Percentiles rank a stretch among this genome's conserved stretches.
phyloP scores from a whole-genome alignment of 2,888 invertebrate genomes.

The Gasteruption jaculator region DNA sequence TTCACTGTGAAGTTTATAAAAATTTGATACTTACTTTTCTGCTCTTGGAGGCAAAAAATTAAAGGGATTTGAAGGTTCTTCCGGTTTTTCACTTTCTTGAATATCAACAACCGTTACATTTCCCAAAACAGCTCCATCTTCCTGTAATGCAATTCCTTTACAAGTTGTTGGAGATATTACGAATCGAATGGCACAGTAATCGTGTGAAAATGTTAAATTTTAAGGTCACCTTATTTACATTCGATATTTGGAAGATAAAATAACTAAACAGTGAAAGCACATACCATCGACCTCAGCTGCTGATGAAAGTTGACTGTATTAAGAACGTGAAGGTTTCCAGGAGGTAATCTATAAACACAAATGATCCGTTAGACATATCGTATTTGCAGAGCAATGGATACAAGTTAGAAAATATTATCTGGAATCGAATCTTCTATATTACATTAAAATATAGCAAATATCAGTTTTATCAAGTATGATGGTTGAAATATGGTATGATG shows the following conservation, averaged over 20 bases:
- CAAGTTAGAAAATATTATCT: neutral
- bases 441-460: neutral
- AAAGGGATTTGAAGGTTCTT: slow-evolving; percentile 27
- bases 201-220: too few species aligned
- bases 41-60: slow-evolving; percentile 18
- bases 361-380: slow-evolving; percentile 1
- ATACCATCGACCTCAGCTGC: slow-evolving; percentile 43
- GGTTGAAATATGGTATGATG: slow-evolving; percentile 1
- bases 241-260: neutral
- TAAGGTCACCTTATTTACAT: neutral
- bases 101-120: slow-evolving; percentile 36
- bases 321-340: slow-evolving; percentile 43
- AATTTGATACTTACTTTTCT: slow-evolving; percentile 19
- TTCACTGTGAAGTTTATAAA: too few species aligned
- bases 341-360: slow-evolving; percentile 35
- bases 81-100: slow-evolving; percentile 20
- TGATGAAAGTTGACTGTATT: slow-evolving; percentile 45
- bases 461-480: neutral
- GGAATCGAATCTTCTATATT: slow-evolving; percentile 1
- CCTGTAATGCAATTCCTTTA: slow-evolving; percentile 28
- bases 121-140: slow-evolving; percentile 39
- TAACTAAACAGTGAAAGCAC: slow-evolving; percentile 9
- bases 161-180: too few species aligned
- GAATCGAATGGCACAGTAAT: too few species aligned
- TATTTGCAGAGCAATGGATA: too few species aligned